Conservation (phyloP, 2,113 vertebrate species). For the Gnathonemus echidnorhynchus region DNA sequence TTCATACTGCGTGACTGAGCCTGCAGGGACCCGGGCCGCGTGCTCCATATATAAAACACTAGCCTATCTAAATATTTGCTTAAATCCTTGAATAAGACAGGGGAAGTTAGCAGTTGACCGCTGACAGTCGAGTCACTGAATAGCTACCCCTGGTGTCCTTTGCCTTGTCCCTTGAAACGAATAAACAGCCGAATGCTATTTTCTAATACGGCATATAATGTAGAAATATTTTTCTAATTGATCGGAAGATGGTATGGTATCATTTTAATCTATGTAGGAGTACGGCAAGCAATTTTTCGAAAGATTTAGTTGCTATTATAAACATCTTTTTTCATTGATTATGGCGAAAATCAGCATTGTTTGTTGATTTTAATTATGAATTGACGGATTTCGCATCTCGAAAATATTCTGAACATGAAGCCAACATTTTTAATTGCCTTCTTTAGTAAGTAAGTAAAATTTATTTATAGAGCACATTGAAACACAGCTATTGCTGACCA, state of each 20-base stretch:
- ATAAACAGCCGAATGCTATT: conserved; percentile 20
- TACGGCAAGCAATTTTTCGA: neutral
- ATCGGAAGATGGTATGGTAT: neutral
- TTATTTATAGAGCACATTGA: no score
- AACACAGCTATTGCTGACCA: no score
- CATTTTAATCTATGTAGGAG: neutral
- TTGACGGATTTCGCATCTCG: neutral
- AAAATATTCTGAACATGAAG: neutral
- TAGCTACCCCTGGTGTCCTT: conserved; percentile 40
- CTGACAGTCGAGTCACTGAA: conserved; percentile 49
- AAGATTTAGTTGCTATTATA: neutral
- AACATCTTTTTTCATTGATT: neutral
- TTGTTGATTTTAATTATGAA: neutral
- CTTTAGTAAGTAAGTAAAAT: neutral
- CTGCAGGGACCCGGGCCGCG: conserved; percentile 32
- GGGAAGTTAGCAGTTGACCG: conserved; percentile 58
- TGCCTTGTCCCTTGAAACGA: conserved; percentile 33
- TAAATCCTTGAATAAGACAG: conserved; percentile 48
- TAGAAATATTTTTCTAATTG: neutral
- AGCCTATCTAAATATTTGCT: conserved; percentile 62
- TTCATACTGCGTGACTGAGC: conserved; percentile 37
- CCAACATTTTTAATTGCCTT: neutral
- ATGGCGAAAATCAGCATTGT: neutral
- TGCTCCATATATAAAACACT: conserved; percentile 47
- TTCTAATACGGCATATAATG: neutral